phyloP scores from a whole-genome alignment of 2,888 invertebrate genomes.

The Aleiodes testaceus region DNA sequence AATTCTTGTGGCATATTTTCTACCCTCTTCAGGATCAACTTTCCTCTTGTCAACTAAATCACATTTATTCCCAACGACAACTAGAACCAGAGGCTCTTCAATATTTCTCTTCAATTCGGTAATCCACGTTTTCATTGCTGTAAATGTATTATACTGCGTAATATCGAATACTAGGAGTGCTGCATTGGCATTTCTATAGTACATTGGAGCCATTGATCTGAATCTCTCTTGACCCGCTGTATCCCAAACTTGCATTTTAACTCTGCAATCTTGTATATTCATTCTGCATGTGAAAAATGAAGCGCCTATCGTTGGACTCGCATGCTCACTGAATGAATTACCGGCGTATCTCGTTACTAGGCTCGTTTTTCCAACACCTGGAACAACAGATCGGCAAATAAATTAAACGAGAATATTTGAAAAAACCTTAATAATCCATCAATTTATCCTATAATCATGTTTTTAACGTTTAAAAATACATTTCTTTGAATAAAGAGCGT shows the following conservation, averaged over 20 bases:
- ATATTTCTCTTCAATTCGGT: constrained; percentile 85
- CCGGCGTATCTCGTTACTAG: constrained; percentile 87
- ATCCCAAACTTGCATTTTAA: constrained; percentile 92
- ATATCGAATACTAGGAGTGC: constrained; percentile 92
- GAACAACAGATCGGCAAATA: constrained; percentile 57
- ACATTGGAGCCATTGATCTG: constrained; percentile 95
- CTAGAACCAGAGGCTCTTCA: constrained; percentile 84
- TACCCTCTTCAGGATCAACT: constrained; percentile 81
- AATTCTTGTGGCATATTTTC: constrained; percentile 84
- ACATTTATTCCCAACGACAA: constrained; percentile 89
- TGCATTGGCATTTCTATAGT: constrained; percentile 93
- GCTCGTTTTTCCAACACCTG: constrained; percentile 94
- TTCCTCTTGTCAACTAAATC: constrained; percentile 81
- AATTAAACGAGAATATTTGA: not conserved
- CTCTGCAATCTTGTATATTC: constrained; percentile 80
- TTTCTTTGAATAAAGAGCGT: too few relatives aligned
- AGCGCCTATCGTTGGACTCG: constrained; percentile 90
- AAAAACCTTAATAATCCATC: too few relatives aligned
- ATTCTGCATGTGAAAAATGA: constrained; percentile 92
- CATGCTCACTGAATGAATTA: constrained; percentile 83
- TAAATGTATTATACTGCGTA: constrained; percentile 83
- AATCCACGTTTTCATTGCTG: constrained; percentile 90
- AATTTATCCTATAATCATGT: too few relatives aligned
- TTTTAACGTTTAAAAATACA: not conserved
- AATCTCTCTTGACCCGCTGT: constrained; percentile 92